Evolutionary conservation across 1,140 invertebrate genomes (phyloP), one percentile per base, ranked within the genome.

Genomic region (Coelopa frigida): DNA sequence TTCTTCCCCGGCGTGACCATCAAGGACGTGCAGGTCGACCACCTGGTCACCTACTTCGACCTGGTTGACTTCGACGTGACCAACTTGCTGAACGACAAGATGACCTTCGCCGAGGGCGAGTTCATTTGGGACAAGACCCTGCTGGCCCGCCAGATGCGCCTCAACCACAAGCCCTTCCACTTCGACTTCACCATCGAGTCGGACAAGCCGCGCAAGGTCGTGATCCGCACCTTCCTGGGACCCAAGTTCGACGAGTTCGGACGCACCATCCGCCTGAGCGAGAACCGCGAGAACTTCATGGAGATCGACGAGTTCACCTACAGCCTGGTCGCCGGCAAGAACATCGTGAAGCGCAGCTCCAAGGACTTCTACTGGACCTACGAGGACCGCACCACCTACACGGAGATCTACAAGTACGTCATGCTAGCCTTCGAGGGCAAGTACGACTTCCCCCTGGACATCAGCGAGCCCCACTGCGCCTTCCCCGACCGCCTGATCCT

Each of bases 11-110:
- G 48, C 20, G 48, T 49, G n/a, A 23, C 17, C 4, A 40, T 49
- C 46, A 75, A 80, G 45, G 75, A 74, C 27, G 72, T 85, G 4
- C 56, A 66, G 3, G 72, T 83, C 3, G 79, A 81, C 60, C 75
- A 78, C 39, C 62, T 88, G 6, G 72, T 76, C 14, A 87, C 84
- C 18, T 87, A 78, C 61, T 85, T 85, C 68, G 82, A 86, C 37
- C 71, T 83, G 24, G 80, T 78, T 52, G 78, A 84, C 54, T 54
- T 82, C 14, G 77, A 83, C 49, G 76, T 84, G 23, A 80, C 74
- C 56, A 83, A 84, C 39, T 78, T 78, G 40, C 48, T 86, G 14
- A 70, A 56, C 78, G 61, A 63, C 29, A 61, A 65, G 51, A 61
- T 59, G 57, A 58, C 56, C 33, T 63, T 65, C 43, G 53, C 56